Base-by-base conservation (phyloP, 2,797 vertebrate species). In the Sebastes steindachneri region DNA sequence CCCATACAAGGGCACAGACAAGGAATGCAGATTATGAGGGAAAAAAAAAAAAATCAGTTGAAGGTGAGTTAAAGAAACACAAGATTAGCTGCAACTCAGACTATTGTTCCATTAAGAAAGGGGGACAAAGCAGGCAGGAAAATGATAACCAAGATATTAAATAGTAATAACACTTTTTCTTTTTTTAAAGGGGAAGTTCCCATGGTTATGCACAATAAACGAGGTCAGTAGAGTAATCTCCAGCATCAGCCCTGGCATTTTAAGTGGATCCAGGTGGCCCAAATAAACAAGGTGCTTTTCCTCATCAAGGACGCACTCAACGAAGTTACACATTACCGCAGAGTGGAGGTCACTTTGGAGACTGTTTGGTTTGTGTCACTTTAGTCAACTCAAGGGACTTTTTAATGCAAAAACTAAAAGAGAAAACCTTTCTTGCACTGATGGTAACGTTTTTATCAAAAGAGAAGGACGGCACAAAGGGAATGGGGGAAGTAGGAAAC, bases 211-310 rank as follows among this genome's bases (percentile, higher is more conserved):
- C 48, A 55, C 28, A 21, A 15, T 25, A 23, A 23, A 75, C 1
- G 9, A 3, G 33, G 25, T 45, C 29, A 62, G 70, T 9, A 54
- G 2, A 53, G 25, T 53, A 7, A 83, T 83, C 83, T 77, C 17
- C 75, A 19, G 64, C 66, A 77, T 88, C 82, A 62, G 58, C 4
- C 2, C 26, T 67, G 88, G 88, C 66, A 84, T 88, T 91, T 85
- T 80, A 88, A 92, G 80, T 89, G 70, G 79, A 77, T 77, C 82
- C 75, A 68, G 84, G 54, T 87, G 72, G 51, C 71, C 72, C 14
- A 85, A 80, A 86, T 62, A 86, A 92, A 90, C 79, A 79, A 68
- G 15, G 35, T 35, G 53, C 35, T 53, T 53, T 66, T 71, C 17
- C 64, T 66, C 75, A 59, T 17, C 33, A 55, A 66, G 57, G 69